Percentiles rank a stretch among this genome's conserved stretches.
Evolutionary conservation across 2,888 invertebrate genomes (phyloP).

Genomic region (Beris morrisii): DNA sequence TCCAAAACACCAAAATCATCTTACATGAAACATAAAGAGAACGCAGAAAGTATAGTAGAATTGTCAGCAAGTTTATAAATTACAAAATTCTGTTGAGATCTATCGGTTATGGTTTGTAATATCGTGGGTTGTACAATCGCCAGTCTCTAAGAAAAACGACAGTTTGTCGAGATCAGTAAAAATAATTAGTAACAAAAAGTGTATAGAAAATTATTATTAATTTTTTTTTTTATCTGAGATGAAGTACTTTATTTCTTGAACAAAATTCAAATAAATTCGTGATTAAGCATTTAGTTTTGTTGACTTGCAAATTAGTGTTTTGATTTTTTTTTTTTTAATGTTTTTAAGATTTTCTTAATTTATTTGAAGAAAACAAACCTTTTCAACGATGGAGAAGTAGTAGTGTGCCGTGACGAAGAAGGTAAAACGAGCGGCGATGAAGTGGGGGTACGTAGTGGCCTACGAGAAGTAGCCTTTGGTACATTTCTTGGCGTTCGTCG

Average conservation of each 20-base stretch:
- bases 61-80: slow-evolving; percentile 13
- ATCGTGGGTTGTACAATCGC: slow-evolving; percentile 53
- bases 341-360: slow-evolving; percentile 2
- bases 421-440: slow-evolving; percentile 54
- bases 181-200: slow-evolving; percentile 32
- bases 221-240: not conserved
- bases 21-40: slow-evolving; percentile 22
- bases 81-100: slow-evolving; percentile 3
- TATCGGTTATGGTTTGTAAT: slow-evolving; percentile 44
- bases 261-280: not conserved
- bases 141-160: slow-evolving; percentile 50
- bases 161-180: slow-evolving; percentile 35
- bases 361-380: slow-evolving; percentile 31
- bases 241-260: not conserved
- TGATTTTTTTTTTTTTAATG: slow-evolving; percentile 21
- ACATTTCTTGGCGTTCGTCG: slow-evolving; percentile 44
- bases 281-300: not conserved
- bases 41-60: slow-evolving; percentile 7
- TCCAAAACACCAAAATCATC: not conserved
- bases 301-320: not conserved
- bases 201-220: not conserved
- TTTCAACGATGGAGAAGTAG: slow-evolving; percentile 46
- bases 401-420: slow-evolving; percentile 54
- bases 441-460: slow-evolving; percentile 53
- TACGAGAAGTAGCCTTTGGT: slow-evolving; percentile 49